phyloP scores from a whole-genome alignment of 2,888 invertebrate genomes.

The Rotaria macrura region DNA sequence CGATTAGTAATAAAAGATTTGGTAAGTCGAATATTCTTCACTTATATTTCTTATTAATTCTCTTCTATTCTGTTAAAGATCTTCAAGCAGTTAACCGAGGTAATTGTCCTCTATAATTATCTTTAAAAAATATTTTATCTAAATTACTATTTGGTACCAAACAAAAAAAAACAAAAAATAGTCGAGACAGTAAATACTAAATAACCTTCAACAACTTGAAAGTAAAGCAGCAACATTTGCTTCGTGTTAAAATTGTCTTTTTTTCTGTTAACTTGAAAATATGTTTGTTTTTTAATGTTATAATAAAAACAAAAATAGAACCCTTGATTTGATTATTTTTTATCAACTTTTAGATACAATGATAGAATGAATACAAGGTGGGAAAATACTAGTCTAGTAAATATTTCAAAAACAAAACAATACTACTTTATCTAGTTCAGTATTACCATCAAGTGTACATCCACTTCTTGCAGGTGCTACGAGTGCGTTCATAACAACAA shows the following conservation, averaged over 20 bases:
- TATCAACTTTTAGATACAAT: background rate
- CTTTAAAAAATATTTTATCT: no score
- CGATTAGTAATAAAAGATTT: background rate
- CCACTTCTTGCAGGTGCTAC: background rate
- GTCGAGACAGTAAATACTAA: background rate
- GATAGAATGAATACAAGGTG: background rate
- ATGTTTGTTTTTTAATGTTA: background rate
- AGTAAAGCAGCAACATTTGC: background rate
- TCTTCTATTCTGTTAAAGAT: no score
- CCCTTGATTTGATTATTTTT: background rate
- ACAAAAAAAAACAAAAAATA: background rate
- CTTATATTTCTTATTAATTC: no score
- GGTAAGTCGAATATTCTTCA: no score
- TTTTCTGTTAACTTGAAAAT: background rate
- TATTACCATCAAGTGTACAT: background rate
- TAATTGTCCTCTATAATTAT: no score
- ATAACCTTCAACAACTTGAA: background rate
- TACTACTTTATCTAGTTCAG: background rate
- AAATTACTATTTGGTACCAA: background rate
- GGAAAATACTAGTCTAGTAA: background rate
- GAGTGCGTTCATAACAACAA: constrained; percentile 4
- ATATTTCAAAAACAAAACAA: background rate
- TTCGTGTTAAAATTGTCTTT: background rate
- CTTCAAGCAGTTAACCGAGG: background rate
- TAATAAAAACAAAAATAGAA: background rate